These are phyloP conservation scores for Eugnorisma glareosa DNA, from an alignment of 2,888 invertebrate species.

Conservation along the genomic window DNA sequence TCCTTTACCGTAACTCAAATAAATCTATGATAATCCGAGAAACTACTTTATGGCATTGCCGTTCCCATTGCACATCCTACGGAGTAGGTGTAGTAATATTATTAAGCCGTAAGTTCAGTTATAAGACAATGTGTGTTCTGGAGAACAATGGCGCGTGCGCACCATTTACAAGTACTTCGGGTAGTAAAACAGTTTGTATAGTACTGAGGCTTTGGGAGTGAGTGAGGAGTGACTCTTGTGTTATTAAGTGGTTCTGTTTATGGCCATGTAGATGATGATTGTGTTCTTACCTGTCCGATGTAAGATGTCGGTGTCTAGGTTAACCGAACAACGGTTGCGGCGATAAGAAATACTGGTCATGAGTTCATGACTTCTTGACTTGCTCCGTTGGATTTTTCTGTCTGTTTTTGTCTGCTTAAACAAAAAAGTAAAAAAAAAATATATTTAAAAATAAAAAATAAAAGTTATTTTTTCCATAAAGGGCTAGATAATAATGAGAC, in stretches of 20 bases:
- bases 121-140: conserved; percentile 60
- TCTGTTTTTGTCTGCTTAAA: no score
- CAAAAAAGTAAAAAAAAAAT: no score
- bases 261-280: no score
- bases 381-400: not conserved
- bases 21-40: not conserved
- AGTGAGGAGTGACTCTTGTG: not conserved
- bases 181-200: conserved; percentile 22
- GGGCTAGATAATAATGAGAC: no score
- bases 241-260: not conserved
- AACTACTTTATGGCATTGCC: not conserved
- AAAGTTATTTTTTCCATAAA: no score
- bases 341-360: not conserved
- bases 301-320: not conserved
- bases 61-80: conserved; percentile 10
- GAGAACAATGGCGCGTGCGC: conserved; percentile 60
- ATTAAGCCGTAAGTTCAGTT: conserved; percentile 49
- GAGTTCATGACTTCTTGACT: not conserved
- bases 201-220: conserved; percentile 7
- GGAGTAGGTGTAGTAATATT: conserved; percentile 8
- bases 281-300: no score
- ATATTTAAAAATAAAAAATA: no score
- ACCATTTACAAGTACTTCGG: conserved; percentile 35
- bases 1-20: not conserved
- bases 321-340: no score